Percentiles rank a stretch among this genome's conserved stretches.
phyloP scores from a whole-genome alignment of 2,797 vertebrate genomes.

The Squalus acanthias region DNA sequence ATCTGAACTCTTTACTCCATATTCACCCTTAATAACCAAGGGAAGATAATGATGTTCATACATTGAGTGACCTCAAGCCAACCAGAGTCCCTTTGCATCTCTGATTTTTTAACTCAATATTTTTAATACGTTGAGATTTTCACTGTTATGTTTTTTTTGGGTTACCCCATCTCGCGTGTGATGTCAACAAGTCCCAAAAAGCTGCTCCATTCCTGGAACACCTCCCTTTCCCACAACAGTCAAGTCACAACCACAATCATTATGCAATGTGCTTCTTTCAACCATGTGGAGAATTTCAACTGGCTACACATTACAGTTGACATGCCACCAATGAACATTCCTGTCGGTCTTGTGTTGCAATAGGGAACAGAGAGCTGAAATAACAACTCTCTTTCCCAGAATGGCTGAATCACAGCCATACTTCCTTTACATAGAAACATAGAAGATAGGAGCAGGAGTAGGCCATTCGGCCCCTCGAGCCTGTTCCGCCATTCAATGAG shows the following conservation, averaged over 20 bases:
- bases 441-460: too few species aligned
- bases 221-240: background rate
- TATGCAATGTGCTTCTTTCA: too few species aligned
- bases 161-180: background rate
- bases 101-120: background rate
- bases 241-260: background rate
- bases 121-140: background rate
- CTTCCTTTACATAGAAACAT: too few species aligned
- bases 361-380: background rate
- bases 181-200: background rate
- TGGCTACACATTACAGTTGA: background rate
- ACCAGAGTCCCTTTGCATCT: background rate
- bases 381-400: constrained; percentile 8
- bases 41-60: background rate
- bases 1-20: background rate
- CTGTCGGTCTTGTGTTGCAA: background rate
- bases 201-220: background rate
- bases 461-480: too few species aligned
- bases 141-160: background rate
- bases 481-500: too few species aligned
- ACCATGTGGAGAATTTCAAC: too few species aligned
- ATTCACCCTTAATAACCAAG: background rate
- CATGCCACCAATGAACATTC: background rate
- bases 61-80: background rate
- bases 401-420: background rate